These are phyloP conservation scores for Tetrax tetrax DNA, from an alignment of 2,113 vertebrate species.

Conservation along the genomic window DNA sequence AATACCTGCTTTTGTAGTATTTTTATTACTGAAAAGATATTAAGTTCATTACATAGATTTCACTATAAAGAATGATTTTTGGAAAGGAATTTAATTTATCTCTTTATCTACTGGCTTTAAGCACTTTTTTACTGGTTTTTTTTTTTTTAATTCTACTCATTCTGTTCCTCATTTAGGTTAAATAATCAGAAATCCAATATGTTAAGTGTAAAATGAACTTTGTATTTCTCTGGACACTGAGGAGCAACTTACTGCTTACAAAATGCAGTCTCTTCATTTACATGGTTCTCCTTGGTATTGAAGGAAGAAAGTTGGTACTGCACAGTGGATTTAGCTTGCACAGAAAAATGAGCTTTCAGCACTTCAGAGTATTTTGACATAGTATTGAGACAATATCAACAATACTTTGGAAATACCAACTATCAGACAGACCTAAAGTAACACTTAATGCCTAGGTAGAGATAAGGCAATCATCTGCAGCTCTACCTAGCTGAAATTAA, in stretches of 20 bases:
- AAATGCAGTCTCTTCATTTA: not conserved
- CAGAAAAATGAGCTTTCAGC: not conserved
- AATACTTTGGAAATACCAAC: not conserved
- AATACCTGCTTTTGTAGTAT: not conserved
- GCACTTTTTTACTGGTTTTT: not conserved
- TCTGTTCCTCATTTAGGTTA: not conserved
- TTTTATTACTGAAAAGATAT: not conserved
- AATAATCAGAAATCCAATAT: not conserved
- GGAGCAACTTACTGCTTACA: not conserved
- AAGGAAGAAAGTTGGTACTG: not conserved
- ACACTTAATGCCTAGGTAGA: not conserved
- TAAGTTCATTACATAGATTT: not conserved
- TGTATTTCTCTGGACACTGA: not conserved
- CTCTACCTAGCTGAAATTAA: not conserved
- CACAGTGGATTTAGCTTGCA: not conserved
- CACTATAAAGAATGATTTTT: not conserved
- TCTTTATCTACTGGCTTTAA: not conserved
- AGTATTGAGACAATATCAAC: not conserved
- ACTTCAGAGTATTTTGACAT: not conserved
- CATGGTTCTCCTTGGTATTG: not conserved
- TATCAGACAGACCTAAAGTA: not conserved
- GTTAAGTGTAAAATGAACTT: not conserved
- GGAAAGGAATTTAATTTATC: not conserved
- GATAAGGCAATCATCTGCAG: not conserved
- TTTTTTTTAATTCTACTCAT: not conserved